Evolutionary conservation across 2,113 vertebrate genomes (phyloP), one percentile per base, ranked within the genome.

Genomic region (Calyptommatus sinebrachiatus): DNA sequence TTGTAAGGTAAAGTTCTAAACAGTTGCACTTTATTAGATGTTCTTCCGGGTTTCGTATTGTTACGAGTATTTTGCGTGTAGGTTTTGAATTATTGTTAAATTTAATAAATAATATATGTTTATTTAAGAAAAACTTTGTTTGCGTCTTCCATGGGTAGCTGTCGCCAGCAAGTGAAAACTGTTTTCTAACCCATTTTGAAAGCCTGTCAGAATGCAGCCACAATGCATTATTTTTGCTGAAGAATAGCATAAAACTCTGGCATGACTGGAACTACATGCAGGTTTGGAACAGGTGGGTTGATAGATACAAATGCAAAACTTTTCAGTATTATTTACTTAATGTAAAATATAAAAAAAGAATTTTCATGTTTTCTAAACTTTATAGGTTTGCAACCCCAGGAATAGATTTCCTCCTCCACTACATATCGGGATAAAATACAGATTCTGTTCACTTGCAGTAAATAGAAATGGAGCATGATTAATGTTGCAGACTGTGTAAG

Each of bases 391-490:
- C n/a, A 87, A 80, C 78, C 1, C 73, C 18, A 74, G 71, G 2
- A 1, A 67, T 81, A 71, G 2, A 57, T 84, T 84, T 57, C 71
- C 11, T 60, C 60, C 14, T 22, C 1, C 8, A 18, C 29, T 60
- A 18, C 72, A 65, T 53, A 69, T 63, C 80, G 63, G 68, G 7
- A 6, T 85, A 77, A 81, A 89, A 31, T 45, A 78, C 35, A 83
- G 86, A 86, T 11, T 67, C 87, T 80, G 7, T 26, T 84, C 83
- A 85, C 22, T 46, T 60, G 41, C 87, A 71, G 73, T 60, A 73
- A 85, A 89, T 75, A 20, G 14, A 67, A 82, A 77, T 53, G 69
- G 75, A 87, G 2, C 8, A 0, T 22, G 21, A 53, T 35, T 65
- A 81, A 75, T 67, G 29, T 71, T 60, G 18, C 24, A 78, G n/a